Conservation (phyloP, 1,140 invertebrate species). For the Matsumurasca onukii region DNA sequence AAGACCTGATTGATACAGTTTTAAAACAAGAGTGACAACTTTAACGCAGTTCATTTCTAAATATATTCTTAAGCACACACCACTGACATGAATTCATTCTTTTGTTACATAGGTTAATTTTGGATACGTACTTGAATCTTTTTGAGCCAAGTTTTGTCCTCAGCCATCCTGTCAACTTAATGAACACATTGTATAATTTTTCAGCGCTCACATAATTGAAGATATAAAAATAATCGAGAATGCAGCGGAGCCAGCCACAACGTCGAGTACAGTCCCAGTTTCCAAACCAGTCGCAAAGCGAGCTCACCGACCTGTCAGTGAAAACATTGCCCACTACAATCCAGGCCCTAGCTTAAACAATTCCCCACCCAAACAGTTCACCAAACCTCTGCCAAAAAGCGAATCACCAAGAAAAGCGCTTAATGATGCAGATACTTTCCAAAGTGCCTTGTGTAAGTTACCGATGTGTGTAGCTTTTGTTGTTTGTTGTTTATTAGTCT, state of each 20-base stretch:
- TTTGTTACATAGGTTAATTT: not conserved
- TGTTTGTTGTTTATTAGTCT: conserved; percentile 17
- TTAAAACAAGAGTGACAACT: not conserved
- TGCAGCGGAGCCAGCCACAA: conserved; percentile 47
- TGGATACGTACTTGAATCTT: conserved; percentile 21
- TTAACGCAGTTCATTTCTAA: not conserved
- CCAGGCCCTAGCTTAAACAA: conserved; percentile 45
- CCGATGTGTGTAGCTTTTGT: conserved; percentile 10
- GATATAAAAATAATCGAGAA: conserved; percentile 61
- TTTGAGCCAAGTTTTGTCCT: conserved; percentile 3
- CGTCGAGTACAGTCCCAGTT: conserved; percentile 54
- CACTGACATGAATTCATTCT: not conserved
- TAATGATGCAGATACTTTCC: conserved; percentile 26
- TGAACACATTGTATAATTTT: conserved; percentile 45
- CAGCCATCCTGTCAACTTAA: too few species aligned
- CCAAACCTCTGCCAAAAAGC: conserved; percentile 36
- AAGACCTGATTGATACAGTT: not conserved
- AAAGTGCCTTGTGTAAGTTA: conserved; percentile 18
- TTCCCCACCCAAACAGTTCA: conserved; percentile 29
- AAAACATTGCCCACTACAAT: conserved; percentile 47
- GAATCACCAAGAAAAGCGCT: conserved; percentile 34
- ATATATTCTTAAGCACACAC: conserved; percentile 5
- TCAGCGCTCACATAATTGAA: conserved; percentile 60
- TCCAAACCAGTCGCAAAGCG: conserved; percentile 58
- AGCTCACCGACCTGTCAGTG: conserved; percentile 53